Conservation (phyloP, 92 coral and sea anemone species). For the Pocillopora meandrina region DNA sequence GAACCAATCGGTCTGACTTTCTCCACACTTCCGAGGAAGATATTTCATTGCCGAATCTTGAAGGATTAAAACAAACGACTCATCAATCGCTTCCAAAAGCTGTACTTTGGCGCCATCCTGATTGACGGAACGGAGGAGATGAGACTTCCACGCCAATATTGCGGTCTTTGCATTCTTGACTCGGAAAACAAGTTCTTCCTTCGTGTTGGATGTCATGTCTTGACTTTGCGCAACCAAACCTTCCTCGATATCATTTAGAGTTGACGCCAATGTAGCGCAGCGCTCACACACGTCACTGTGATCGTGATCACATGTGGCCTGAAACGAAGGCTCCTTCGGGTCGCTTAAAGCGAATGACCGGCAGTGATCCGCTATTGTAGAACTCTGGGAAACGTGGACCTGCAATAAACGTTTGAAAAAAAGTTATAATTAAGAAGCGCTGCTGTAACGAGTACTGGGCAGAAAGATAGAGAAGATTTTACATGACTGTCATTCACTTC, state of each 20-base stretch:
- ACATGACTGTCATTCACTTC: not conserved
- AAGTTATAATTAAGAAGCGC: constrained; percentile 14
- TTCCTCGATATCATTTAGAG: constrained; percentile 31
- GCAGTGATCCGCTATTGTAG: constrained; percentile 34
- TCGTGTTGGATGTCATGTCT: not conserved
- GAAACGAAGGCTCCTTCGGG: constrained; percentile 26
- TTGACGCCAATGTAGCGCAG: constrained; percentile 19
- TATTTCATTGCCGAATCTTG: constrained; percentile 55
- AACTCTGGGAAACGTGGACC: too few relatives aligned
- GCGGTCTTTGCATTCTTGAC: constrained; percentile 9
- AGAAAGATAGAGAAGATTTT: not conserved
- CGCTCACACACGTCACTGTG: constrained; percentile 36
- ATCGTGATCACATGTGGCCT: constrained; percentile 29
- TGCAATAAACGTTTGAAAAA: not conserved
- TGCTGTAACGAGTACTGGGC: not conserved
- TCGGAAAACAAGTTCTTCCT: constrained; percentile 17
- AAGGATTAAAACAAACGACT: constrained; percentile 13
- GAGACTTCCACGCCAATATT: constrained; percentile 23
- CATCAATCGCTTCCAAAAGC: constrained; percentile 13
- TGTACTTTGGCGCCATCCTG: constrained; percentile 7
- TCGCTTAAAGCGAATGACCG: constrained; percentile 25
- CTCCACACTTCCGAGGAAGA: constrained; percentile 32
- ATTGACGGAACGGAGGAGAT: constrained; percentile 11
- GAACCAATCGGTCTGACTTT: constrained; percentile 45
- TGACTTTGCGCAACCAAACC: constrained; percentile 25